Evolutionary conservation across 2,797 vertebrate genomes (phyloP), one percentile per base, ranked within the genome.

Genomic region (Sebastes alutus): DNA sequence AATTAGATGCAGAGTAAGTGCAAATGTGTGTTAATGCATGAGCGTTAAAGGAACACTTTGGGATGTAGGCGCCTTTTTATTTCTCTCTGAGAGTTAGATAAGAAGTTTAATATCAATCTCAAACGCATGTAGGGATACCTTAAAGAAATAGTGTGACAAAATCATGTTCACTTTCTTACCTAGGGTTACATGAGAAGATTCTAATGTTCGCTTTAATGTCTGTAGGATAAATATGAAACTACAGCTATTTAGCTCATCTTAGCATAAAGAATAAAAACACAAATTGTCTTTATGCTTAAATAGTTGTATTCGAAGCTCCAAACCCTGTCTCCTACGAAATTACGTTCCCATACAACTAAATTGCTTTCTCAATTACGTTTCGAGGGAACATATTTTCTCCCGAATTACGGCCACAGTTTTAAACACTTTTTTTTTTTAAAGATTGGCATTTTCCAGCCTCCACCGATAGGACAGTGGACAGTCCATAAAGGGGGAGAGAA

Each of bases 1-100:
- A 79, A 80, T 86, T 75, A 32, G 30, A 79, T 54, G 27, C 59
- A 70, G 60, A 84, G 52, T 80, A 69, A 78, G 76, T 84, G 80
- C 64, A 85, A 86, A 82, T 78, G 65, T 72, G 75, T 55, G 4
- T 60, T 82, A 81, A 70, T 58, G 61, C 62, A 25, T 23, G 13
- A 11, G 22, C 27, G 54, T 66, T 38, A 30, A 59, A 64, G 32
- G 56, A 68, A 46, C 20, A 14, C 33, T 35, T 49, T 3, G 16
- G 7, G 2, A n/a, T 6, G 11, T 7, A 11, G 1, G 1, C 1
- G 4, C 7, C 7, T 32, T 64, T 65, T 42, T 59, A 38, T 30
- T 49, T 9, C 4, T 56, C 29, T 30, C 3, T 68, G 7, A 13
- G 7, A 13, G 12, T 59, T 59, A 10, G 3, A 42, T 10, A 7